phyloP scores from a whole-genome alignment of 2,113 vertebrate species.

The Scartelaos histophorus region DNA sequence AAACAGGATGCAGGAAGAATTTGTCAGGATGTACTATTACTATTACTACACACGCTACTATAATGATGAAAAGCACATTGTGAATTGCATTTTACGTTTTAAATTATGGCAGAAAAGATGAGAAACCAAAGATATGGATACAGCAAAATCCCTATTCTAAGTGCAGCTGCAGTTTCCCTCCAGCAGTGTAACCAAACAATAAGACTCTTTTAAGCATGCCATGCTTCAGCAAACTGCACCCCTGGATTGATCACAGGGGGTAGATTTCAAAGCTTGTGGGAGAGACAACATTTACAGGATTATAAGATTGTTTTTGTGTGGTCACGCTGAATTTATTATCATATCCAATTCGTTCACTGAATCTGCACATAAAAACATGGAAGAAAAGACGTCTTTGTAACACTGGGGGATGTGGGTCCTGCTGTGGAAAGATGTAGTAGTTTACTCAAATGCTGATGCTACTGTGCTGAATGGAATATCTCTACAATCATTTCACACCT shows the following conservation, averaged over 20 bases:
- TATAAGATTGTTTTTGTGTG: slow-evolving; percentile 12
- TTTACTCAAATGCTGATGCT: slow-evolving; percentile 20
- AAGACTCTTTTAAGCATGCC: not conserved
- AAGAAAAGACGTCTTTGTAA: slow-evolving; percentile 16
- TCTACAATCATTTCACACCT: not conserved
- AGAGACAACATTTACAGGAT: slow-evolving; percentile 5
- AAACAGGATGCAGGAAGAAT: too few relatives aligned
- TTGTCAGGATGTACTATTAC: too few relatives aligned
- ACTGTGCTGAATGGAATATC: slow-evolving; percentile 1
- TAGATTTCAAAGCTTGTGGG: not conserved
- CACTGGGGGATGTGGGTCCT: not conserved
- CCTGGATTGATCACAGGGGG: slow-evolving; percentile 3
- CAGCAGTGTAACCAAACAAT: not conserved
- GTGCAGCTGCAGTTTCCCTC: not conserved
- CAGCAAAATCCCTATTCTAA: not conserved
- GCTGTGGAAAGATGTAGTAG: not conserved
- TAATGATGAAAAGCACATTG: too few relatives aligned
- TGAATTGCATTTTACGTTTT: not conserved
- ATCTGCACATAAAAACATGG: not conserved
- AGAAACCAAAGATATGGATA: not conserved
- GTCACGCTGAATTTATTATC: slow-evolving; percentile 26
- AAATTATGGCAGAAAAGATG: not conserved
- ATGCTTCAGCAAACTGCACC: not conserved
- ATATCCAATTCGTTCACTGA: slow-evolving; percentile 31
- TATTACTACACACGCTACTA: too few relatives aligned